phyloP scores from a whole-genome alignment of 2,113 vertebrate species.

The Elanoides forficatus region DNA sequence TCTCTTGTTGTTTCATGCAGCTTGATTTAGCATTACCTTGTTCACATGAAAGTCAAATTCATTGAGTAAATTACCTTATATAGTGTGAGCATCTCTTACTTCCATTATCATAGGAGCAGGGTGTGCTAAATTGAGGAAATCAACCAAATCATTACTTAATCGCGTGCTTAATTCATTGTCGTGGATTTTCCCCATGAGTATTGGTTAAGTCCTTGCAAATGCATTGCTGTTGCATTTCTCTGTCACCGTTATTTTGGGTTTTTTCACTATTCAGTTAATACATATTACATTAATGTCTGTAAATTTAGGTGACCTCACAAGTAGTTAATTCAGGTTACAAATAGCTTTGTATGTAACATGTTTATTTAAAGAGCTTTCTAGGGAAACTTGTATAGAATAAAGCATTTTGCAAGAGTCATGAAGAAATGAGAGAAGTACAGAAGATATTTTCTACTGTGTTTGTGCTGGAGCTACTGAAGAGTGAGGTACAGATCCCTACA shows the following conservation, averaged over 20 bases:
- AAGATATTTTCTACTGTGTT: not conserved
- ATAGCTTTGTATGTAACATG: not conserved
- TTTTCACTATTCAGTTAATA: not conserved
- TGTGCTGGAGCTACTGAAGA: not conserved
- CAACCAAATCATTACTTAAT: conserved; percentile 4
- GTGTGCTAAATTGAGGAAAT: conserved; percentile 31
- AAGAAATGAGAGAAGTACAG: not conserved
- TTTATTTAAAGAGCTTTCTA: not conserved
- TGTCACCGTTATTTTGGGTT: not conserved
- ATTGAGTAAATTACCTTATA: not conserved
- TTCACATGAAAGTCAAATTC: not conserved
- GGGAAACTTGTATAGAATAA: not conserved
- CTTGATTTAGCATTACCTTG: not conserved
- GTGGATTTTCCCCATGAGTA: not conserved
- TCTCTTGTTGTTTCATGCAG: not conserved
- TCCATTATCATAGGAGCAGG: not conserved
- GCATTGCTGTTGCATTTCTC: not conserved
- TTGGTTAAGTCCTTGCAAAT: not conserved
- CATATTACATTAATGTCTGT: not conserved
- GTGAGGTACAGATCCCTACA: not conserved
- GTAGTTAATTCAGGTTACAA: not conserved
- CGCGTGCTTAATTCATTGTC: not conserved
- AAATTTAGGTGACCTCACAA: not conserved
- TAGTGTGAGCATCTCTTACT: not conserved
- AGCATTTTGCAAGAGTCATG: not conserved